These are phyloP conservation scores for Mamestra configurata DNA, from an alignment of 1,140 invertebrate genomes.

Conservation along the genomic window DNA sequence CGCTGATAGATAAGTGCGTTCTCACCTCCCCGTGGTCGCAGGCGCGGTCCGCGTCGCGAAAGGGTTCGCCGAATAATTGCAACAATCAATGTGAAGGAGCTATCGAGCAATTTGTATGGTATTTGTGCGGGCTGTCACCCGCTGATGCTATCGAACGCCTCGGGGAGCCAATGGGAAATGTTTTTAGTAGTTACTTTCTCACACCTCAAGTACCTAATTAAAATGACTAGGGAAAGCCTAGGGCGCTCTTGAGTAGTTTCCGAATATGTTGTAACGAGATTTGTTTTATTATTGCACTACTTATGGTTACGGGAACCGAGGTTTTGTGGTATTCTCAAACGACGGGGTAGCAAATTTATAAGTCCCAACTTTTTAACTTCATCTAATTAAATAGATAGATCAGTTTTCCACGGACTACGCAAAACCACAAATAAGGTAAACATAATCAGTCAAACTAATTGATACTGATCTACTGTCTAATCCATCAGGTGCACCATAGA, in stretches of 20 bases:
- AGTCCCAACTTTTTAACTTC: not conserved
- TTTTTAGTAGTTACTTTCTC: slow-evolving; percentile 80
- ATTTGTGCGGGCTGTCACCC: slow-evolving; percentile 86
- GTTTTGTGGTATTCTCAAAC: not conserved
- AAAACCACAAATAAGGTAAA: not conserved
- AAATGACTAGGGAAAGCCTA: slow-evolving; percentile 35
- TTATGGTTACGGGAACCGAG: not conserved
- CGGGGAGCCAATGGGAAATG: slow-evolving; percentile 81
- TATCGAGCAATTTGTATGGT: slow-evolving; percentile 87
- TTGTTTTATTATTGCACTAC: not conserved
- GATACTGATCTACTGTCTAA: slow-evolving; percentile 2
- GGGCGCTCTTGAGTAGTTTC: slow-evolving; percentile 43
- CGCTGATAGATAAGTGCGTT: slow-evolving; percentile 80
- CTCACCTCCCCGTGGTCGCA: slow-evolving; percentile 84
- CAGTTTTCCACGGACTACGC: not conserved
- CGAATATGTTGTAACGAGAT: not conserved
- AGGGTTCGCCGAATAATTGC: slow-evolving; percentile 86
- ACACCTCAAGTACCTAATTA: slow-evolving; percentile 73
- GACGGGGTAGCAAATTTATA: not conserved
- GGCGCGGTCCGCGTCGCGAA: slow-evolving; percentile 65
- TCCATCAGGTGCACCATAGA: slow-evolving; percentile 31
- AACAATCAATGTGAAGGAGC: slow-evolving; percentile 86
- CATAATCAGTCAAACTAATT: slow-evolving; percentile 1
- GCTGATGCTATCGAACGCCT: slow-evolving; percentile 83
- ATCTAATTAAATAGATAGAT: not conserved